Percentiles rank a stretch among this genome's conserved stretches.
Conservation (phyloP, 2,113 vertebrate species). For the Chlorodrepanis virens region DNA sequence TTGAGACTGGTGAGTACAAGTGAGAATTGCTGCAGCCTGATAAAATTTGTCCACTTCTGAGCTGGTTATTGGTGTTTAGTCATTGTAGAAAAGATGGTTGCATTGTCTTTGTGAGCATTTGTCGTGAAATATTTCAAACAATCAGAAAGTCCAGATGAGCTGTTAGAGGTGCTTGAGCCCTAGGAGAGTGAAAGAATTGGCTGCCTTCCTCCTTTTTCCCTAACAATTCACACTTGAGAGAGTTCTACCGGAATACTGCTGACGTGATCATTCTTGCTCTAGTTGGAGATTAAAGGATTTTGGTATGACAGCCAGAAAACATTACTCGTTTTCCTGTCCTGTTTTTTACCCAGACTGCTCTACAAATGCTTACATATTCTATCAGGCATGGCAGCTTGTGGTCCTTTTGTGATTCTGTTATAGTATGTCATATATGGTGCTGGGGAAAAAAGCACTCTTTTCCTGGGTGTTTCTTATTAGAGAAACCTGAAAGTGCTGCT, state of each 20-base stretch:
- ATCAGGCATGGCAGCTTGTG: background rate
- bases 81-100: background rate
- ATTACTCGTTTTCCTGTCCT: background rate
- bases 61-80: background rate
- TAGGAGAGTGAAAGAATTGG: background rate
- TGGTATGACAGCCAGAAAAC: no score
- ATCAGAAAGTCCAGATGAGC: background rate
- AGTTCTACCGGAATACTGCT: background rate
- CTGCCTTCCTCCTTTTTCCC: background rate
- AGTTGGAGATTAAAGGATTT: background rate
- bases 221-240: background rate
- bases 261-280: background rate
- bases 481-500: background rate
- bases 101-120: background rate
- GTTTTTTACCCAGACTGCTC: background rate
- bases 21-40: background rate
- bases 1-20: background rate
- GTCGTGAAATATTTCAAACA: background rate
- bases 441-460: background rate
- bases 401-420: background rate
- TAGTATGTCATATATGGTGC: background rate
- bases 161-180: background rate
- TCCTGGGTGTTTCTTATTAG: background rate
- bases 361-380: background rate
- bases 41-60: background rate